Evolutionary conservation across 2,888 invertebrate genomes (phyloP), one percentile per base, ranked within the genome.

Genomic region (Mantis religiosa): DNA sequence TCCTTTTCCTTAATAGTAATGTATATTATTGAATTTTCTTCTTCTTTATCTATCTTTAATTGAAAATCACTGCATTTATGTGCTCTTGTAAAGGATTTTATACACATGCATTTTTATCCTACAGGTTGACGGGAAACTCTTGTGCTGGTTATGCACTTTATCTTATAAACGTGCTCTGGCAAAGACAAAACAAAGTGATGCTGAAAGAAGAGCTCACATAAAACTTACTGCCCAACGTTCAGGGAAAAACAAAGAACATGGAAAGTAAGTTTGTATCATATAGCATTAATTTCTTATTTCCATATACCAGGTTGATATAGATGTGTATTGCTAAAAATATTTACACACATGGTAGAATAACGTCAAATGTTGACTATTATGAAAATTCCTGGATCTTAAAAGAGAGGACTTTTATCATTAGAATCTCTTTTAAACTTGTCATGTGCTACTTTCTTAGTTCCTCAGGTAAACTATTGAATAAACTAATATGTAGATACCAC

Each of bases 91-190:
- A 20, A 71, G 25, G 15, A 15, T 71, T 71, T 87, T 54, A 84
- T 84, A 71, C 15, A 71, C 20, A 71, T 71, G 54, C 6, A 71
- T 71, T 71, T 25, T 25, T 90, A 90, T 90, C 90, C 94, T 94
- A 88, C 94, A 98, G 98, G 97, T 98, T 91, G 98, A 99, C 93
- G 98, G 98, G 7, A 99, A 98, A 93, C 94, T 98, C 89, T 94
- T 99, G 54, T 99, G 99, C 93, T 99, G 98, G 98, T 94, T 99
- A 89, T 99, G 99, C 93, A 98, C 98, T 27, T 95, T 98, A 91
- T 98, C 98, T 0, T 97, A 97, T 93, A 98, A 98, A 93, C 95
- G 98, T 91, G 98, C 98, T 0, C 93, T 99, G 92, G 97, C 98
- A 1, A 97, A 98, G 92, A 98, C 98, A 14, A 98, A 98, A 93